Evolutionary conservation across 2,888 invertebrate species (phyloP), one percentile per base, ranked within the genome.

Genomic region (Deroplatys truncata): DNA sequence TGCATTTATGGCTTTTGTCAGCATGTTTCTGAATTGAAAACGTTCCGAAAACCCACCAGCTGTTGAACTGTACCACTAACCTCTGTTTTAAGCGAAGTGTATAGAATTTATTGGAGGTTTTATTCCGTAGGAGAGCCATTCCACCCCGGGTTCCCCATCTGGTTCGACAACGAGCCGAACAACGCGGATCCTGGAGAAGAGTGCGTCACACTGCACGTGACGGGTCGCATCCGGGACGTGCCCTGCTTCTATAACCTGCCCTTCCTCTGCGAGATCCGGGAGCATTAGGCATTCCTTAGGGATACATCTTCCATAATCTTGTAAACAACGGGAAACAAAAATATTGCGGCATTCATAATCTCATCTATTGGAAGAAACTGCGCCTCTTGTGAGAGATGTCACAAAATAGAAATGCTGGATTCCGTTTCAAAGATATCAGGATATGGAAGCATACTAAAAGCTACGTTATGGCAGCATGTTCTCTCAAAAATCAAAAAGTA

Each of bases 171-270:
- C 43, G 87, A 87, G 43, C 87, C 87, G 13, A 83, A 87, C 87
- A 87, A 87, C 83, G 83, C 87, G 13, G 35, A 29, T 28, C 87
- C 87, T n/a, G 87, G 87, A 13, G 87, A 87, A 87, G 72, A 82
- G 82, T 87, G 87, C 28, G 87, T 87, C 31, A 87, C 87, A 43
- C 83, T 87, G 82, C 87, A 87, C 87, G 83, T 87, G 31, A 83
- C 43, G 83, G 87, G 87, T 16, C 82, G 87, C n/a, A 83, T 83
- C 16, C 28, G 83, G 83, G 87, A 87, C 28, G 87, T 87, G 7
- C 87, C 87, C 25, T 87, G 87, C 43, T 87, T 87, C 35, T 87
- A 87, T 35, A 7, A 13, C 25, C 87, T 87, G 13, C 87, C 87
- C n/a, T 87, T 87, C 43, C 35, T 87, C 87, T 87, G 87, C 31